Evolutionary conservation across 2,797 vertebrate genomes (phyloP), one percentile per base, ranked within the genome.

Genomic region (Anisognathus igniventris): DNA sequence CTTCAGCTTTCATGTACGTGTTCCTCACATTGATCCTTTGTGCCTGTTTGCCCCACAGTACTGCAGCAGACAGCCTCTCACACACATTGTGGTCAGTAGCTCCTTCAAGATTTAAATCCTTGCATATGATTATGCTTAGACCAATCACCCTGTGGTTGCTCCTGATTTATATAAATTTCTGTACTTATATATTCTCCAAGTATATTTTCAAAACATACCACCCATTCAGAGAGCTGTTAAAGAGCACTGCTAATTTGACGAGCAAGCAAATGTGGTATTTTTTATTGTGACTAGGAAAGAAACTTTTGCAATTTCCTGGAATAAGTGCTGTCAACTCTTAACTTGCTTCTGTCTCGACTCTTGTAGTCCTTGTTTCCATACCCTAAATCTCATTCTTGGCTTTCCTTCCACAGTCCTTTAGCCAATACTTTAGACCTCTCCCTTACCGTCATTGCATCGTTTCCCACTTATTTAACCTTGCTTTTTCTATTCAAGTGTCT

Each of bases 331-430:
- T 86, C 58, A 95, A 48, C 50, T 74, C 68, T 39, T 61, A 61
- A 88, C 58, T 57, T 78, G 66, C 79, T 88, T 83, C 67, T 77
- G 82, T 88, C 82, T 86, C 6, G 0, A 64, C 61, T 86, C 23
- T 65, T 51, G 60, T 30, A 90, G 53, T 71, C 83, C 60, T 82
- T 74, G 35, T 88, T 93, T 93, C 92, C 90, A 93, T 84, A 84
- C 9, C 28, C 54, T 86, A 75, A 92, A 93, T 92, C 76, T 68
- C 66, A 77, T 65, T 94, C 66, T 75, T 94, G 92, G 93, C 95
- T 93, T 88, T 86, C 35, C n/a, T 75, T 88, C 54, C 28, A 57
- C 0, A 2, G 25, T 75, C n/a, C 45, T 72, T 75, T 44, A 86
- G 88, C 80, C 92, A 95, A 62, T 23, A 74, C 73, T 94, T 86